phyloP scores from a whole-genome alignment of 2,888 invertebrate genomes.

The Leuctra nigra region DNA sequence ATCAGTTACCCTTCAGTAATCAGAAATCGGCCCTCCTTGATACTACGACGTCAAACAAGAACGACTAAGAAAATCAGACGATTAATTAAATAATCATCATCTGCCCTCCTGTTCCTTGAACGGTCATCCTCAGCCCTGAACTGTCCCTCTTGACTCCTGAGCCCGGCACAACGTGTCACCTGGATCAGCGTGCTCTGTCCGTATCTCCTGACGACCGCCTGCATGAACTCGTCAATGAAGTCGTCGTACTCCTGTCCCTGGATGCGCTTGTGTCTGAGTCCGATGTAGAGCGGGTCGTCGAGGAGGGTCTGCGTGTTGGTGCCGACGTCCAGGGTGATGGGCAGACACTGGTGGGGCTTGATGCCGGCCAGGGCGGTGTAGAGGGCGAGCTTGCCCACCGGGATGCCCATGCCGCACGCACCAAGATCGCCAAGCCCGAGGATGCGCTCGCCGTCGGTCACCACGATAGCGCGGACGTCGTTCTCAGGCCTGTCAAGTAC shows the following conservation, averaged over 20 bases:
- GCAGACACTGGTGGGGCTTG: slow-evolving; percentile 91
- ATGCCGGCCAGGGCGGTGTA: slow-evolving; percentile 97
- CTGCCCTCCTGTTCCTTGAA: no score
- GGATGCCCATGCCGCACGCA: slow-evolving; percentile 98
- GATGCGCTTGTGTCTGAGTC: slow-evolving; percentile 76
- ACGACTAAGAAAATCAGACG: no score
- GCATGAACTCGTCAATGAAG: slow-evolving; percentile 96
- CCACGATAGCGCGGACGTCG: slow-evolving; percentile 83
- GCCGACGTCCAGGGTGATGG: slow-evolving; percentile 76
- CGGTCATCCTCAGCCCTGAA: no score
- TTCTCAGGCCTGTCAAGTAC: slow-evolving; percentile 82
- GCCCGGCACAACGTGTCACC: slow-evolving; percentile 32
- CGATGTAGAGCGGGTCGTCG: slow-evolving; percentile 93
- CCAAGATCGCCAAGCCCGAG: slow-evolving; percentile 96
- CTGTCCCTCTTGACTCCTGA: no score
- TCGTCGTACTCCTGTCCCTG: slow-evolving; percentile 83
- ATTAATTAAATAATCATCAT: no score
- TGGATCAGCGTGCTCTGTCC: slow-evolving; percentile 82
- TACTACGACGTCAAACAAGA: no score
- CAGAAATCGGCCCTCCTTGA: no score
- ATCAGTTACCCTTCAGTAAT: no score
- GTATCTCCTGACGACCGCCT: slow-evolving; percentile 74
- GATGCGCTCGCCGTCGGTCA: slow-evolving; percentile 98
- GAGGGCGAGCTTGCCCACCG: slow-evolving; percentile 91
- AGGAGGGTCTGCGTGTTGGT: slow-evolving; percentile 62